Conservation (phyloP, 2,888 invertebrate genomes). For the Tetragonisca angustula region DNA sequence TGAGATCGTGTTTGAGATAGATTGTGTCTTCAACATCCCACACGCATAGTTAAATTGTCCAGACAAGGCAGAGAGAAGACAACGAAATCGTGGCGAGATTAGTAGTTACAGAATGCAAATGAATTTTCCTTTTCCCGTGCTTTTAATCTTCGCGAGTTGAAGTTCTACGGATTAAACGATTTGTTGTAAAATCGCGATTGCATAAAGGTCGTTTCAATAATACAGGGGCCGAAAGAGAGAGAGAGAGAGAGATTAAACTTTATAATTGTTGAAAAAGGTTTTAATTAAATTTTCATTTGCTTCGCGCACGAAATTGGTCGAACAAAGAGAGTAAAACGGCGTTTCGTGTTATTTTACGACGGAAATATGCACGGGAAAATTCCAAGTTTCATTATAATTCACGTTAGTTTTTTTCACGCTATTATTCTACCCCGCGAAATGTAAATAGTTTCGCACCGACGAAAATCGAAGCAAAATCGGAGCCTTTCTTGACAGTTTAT, state of each 20-base stretch:
- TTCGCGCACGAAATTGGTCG: neutral
- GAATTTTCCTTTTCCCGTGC: neutral
- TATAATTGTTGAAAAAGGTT: neutral
- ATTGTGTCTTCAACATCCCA: too few relatives aligned
- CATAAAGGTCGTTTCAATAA: neutral
- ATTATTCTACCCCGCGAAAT: neutral
- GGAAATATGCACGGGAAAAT: neutral
- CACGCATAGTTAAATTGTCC: too few relatives aligned
- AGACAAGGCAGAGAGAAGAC: too few relatives aligned
- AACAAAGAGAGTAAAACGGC: too few relatives aligned
- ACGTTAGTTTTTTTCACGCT: neutral
- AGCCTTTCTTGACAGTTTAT: neutral
- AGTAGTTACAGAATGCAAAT: neutral
- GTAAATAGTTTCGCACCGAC: neutral
- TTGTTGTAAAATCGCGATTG: neutral
- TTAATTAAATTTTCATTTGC: conserved; percentile 5
- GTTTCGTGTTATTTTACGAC: neutral
- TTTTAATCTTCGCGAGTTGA: neutral
- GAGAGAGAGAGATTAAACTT: neutral
- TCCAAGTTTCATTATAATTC: neutral
- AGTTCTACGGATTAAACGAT: neutral
- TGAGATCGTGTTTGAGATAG: too few relatives aligned
- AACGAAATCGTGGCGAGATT: neutral
- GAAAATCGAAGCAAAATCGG: neutral
- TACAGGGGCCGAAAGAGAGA: neutral